Percentiles rank a stretch among this genome's conserved stretches.
These are phyloP conservation scores for Platyrinchus mystaceus DNA, from an alignment of 2,797 vertebrate genomes.

Conservation along the genomic window DNA sequence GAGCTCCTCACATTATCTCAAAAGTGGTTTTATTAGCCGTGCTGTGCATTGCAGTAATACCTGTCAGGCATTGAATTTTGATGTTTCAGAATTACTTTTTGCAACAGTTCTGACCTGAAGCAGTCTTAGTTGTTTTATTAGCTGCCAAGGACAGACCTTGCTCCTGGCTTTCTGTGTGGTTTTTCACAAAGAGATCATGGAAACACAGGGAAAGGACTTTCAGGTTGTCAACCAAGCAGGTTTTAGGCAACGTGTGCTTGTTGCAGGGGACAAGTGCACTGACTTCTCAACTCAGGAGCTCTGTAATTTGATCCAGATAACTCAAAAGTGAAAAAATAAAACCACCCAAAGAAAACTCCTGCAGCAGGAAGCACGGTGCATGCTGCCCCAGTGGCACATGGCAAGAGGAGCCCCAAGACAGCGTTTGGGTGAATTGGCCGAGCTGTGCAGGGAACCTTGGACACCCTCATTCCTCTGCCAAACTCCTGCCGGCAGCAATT, in stretches of 20 bases:
- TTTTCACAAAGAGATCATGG: neutral
- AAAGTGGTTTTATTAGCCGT: neutral
- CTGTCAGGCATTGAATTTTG: neutral
- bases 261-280: neutral
- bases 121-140: neutral
- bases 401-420: neutral
- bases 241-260: neutral
- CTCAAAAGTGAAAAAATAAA: neutral
- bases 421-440: neutral
- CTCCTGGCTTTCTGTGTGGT: neutral
- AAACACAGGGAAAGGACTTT: neutral
- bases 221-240: neutral
- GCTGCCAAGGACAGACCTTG: neutral
- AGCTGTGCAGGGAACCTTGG: neutral
- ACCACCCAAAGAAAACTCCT: neutral
- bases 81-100: neutral
- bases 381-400: neutral
- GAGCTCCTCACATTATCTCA: neutral
- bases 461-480: neutral
- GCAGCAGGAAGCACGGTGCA: neutral
- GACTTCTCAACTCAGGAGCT: neutral
- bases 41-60: neutral
- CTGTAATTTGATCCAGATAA: neutral
- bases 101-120: conserved; percentile 6
- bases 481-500: neutral